Percentiles rank a stretch among this genome's conserved stretches.
Conservation (phyloP, 2,888 invertebrate genomes). For the Drosophila cognata region DNA sequence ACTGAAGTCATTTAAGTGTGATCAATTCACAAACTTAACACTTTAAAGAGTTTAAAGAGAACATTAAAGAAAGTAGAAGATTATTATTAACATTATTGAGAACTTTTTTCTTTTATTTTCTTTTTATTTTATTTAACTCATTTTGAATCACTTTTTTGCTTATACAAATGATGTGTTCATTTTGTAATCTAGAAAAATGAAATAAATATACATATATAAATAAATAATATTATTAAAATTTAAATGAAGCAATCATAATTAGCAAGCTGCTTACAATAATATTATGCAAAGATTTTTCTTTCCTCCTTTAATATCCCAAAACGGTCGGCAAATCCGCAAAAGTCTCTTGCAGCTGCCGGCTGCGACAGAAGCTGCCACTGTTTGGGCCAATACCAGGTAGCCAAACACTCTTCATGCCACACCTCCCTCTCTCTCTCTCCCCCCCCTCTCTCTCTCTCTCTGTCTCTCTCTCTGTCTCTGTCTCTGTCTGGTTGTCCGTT, state of each 20-base stretch:
- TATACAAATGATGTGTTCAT: neutral
- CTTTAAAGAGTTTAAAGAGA: neutral
- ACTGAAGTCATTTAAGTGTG: neutral
- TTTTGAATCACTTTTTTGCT: neutral
- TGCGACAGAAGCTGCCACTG: constrained; percentile 45
- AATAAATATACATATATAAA: neutral
- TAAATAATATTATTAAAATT: neutral
- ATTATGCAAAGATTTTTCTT: neutral
- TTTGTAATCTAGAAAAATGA: neutral
- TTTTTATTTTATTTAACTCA: neutral
- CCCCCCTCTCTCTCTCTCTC: neutral
- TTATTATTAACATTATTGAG: too few relatives aligned
- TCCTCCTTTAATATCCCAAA: neutral
- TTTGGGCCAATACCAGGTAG: constrained; percentile 2
- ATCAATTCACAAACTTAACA: neutral
- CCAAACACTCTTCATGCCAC: neutral
- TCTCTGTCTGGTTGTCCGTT: neutral
- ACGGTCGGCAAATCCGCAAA: neutral
- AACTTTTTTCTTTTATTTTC: too few relatives aligned
- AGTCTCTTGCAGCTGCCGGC: constrained; percentile 31
- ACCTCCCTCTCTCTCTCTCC: neutral
- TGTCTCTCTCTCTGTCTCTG: neutral
- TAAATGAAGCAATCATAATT: neutral
- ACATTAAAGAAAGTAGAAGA: neutral
- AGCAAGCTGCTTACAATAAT: neutral